phyloP scores from a whole-genome alignment of 2,888 invertebrate species.

The Myopa testacea region DNA sequence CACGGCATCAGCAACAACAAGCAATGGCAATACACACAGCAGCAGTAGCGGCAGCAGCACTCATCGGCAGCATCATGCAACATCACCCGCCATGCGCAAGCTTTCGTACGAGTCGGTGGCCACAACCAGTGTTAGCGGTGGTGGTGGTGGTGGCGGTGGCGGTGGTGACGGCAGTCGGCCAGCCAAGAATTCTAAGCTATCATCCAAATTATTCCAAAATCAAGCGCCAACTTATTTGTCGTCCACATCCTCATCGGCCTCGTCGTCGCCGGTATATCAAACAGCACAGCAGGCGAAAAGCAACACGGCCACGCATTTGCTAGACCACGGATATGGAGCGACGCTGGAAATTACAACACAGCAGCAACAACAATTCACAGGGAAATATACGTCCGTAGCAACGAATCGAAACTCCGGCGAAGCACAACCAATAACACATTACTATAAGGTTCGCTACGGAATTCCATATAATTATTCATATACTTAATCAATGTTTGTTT shows the following conservation, averaged over 20 bases:
- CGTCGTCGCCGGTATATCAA: conserved; percentile 48
- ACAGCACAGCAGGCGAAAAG: conserved; percentile 40
- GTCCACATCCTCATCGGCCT: conserved; percentile 39
- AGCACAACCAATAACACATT: conserved; percentile 64
- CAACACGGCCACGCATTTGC: conserved; percentile 72
- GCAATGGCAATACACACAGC: conserved; percentile 45
- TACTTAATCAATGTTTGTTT: not conserved
- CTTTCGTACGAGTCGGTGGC: conserved; percentile 53
- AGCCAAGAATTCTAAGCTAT: conserved; percentile 21
- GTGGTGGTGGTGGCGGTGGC: conserved; percentile 42
- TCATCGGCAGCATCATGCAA: conserved; percentile 47
- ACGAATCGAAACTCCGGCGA: conserved; percentile 68
- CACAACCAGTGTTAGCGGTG: conserved; percentile 36
- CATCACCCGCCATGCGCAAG: conserved; percentile 57
- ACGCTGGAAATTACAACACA: conserved; percentile 72
- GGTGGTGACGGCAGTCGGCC: conserved; percentile 14
- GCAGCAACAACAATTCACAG: conserved; percentile 47
- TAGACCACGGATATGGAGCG: conserved; percentile 89
- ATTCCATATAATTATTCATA: not conserved
- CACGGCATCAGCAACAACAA: conserved; percentile 52
- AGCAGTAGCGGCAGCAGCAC: conserved; percentile 44
- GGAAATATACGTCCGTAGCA: conserved; percentile 61
- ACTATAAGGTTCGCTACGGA: conserved; percentile 63
- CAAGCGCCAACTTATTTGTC: conserved; percentile 37
- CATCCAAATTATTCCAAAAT: conserved; percentile 40